These are phyloP conservation scores for Gobionotothen gibberifrons DNA, from an alignment of 2,797 vertebrate genomes.

Conservation along the genomic window DNA sequence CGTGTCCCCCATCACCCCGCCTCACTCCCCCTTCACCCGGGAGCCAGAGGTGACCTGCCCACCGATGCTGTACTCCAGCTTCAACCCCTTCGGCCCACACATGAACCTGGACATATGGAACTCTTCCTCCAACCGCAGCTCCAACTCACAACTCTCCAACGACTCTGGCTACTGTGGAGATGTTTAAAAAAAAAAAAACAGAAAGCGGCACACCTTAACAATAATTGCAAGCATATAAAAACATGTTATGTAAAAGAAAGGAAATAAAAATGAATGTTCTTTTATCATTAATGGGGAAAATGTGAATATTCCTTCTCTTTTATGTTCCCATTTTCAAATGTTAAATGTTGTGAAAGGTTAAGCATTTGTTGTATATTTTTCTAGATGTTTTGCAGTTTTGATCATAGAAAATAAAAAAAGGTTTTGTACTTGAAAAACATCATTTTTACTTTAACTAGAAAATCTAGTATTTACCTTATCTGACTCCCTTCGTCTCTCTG, in stretches of 20 bases:
- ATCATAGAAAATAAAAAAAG: conserved; percentile 85
- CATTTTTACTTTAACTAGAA: conserved; percentile 33
- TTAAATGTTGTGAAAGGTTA: conserved; percentile 87
- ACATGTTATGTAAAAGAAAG: conserved; percentile 73
- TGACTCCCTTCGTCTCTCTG: background rate
- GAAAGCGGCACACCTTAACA: conserved; percentile 47
- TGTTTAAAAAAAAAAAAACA: conserved; percentile 59
- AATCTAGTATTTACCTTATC: background rate
- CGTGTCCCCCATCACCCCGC: conserved; percentile 83
- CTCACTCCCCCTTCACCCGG: conserved; percentile 87
- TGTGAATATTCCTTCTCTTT: conserved; percentile 86
- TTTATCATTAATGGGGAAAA: conserved; percentile 82
- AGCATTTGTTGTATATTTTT: conserved; percentile 91
- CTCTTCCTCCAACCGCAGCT: conserved; percentile 91
- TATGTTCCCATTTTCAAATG: conserved; percentile 84
- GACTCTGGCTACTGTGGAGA: conserved; percentile 96
- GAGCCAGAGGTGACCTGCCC: conserved; percentile 88
- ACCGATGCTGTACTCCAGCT: conserved; percentile 89
- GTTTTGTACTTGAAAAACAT: conserved; percentile 82
- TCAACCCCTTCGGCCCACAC: conserved; percentile 96
- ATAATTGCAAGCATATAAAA: conserved; percentile 71
- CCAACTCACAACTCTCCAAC: conserved; percentile 94
- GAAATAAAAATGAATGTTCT: conserved; percentile 82
- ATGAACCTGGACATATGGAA: conserved; percentile 99
- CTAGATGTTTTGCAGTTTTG: conserved; percentile 91